Base-by-base conservation (phyloP, 1,140 invertebrate genomes). In the Drosophila grimshawi region DNA sequence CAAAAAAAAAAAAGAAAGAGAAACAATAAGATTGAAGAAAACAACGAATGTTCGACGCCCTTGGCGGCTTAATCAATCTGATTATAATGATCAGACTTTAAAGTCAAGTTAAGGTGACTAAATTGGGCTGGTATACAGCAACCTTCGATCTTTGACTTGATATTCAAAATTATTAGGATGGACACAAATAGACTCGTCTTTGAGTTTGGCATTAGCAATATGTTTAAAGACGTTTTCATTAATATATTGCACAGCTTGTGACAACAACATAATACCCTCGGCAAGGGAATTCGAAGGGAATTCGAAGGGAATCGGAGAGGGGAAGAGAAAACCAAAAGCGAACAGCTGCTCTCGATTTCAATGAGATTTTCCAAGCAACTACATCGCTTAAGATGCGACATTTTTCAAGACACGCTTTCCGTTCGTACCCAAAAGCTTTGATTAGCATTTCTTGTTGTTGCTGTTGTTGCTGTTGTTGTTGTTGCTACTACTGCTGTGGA, bases 351-450 rank as follows among this genome's bases (percentile, higher is more conserved):
- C 81, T 59, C 68, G 49, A 65, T 74, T 64, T 61, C 60, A 64
- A 64, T 82, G 78, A 61, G 70, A 86, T 82, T 86, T 86, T 86
- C 79, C 83, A 82, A 78, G 60, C 83, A 86, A 86, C 83, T 88
- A 77, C 72, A 71, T 73, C 71, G 68, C 68, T 77, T 86, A 82
- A 86, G 80, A 82, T 55, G 83, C 59, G 79, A 82, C 83, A 88
- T 82, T 86, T 86, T 88, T 86, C 68, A 88, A 70, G 61, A 74
- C 64, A 65, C 53, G 55, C 71, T 67, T 19, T 56, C 51, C 59
- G 61, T 51, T 63, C 32, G 19, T 68, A 52, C 30, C 37, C 37
- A 35, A 63, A 63, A 41, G 56, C 75, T 76, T 73, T 86, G 82
- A 86, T 86, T 88, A 86, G 76, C 83, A 88, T 86, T 86, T 78